Evolutionary conservation across 2,888 invertebrate genomes (phyloP), one percentile per base, ranked within the genome.

Genomic region (Nomada hirtipes): DNA sequence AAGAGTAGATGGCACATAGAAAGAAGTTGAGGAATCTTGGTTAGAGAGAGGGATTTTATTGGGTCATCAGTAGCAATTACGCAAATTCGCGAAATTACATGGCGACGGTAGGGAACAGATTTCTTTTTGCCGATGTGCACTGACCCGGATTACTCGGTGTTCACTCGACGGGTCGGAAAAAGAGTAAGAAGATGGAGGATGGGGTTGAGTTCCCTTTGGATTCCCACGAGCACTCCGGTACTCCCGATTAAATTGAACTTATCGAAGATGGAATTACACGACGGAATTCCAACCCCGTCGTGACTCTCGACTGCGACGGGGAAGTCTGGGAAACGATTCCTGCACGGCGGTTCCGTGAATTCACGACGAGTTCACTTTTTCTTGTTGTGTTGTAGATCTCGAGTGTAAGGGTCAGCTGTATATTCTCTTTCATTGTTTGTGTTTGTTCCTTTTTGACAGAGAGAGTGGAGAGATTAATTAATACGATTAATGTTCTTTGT

Each of bases 51-150:
- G 64, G 36, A 68, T 82, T 68, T 78, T 78, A 83, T 82, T 70
- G 50, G 72, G 78, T 70, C 75, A 83, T 80, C 83, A 78, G 83
- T 80, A 82, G 83, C 82, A 86, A 88, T 89, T 89, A 87, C 82
- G 76, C 84, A 69, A 80, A 86, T 87, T 88, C 85, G 79, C 76
- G 83, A 86, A 89, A 86, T 88, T 88, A 88, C 87, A 81, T 70
- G 52, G 78, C 67, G 26, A 76, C 63, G 67, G 20, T 65, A 23
- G 47, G 44, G 2, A 3, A 36, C 20, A 61, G 79, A 68, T 74
- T 76, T 76, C 77, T 80, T 84, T 83, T 83, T 73, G 76, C 74
- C 75, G 55, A 65, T 78, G 84, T 73, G 77, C 84, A 78, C 53
- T 83, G 83, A 83, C 84, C 84, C 64, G 75, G 53, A 80, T 84